Conservation (phyloP, 2,797 vertebrate species). For the Manis pentadactyla region DNA sequence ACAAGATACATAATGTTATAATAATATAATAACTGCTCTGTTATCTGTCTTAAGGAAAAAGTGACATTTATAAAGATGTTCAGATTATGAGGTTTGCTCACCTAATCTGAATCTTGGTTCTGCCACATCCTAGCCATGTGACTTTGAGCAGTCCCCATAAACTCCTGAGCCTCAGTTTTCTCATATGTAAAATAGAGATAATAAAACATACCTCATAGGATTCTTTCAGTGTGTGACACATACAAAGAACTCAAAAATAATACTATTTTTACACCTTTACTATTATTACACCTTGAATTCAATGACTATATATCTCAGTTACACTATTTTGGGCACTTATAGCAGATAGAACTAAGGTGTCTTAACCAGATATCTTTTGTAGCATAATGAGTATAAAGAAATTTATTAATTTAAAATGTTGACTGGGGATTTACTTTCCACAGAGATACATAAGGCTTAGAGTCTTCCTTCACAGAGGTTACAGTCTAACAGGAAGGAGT, state of each 20-base stretch:
- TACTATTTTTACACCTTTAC: neutral
- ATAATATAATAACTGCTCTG: neutral
- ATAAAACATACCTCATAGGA: neutral
- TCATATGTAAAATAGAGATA: neutral
- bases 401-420: neutral
- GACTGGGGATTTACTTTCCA: neutral
- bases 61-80: neutral
- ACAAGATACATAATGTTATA: neutral
- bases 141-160: neutral
- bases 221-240: neutral
- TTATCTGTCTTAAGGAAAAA: neutral
- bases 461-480: neutral
- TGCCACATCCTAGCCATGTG: neutral
- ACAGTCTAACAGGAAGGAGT: neutral
- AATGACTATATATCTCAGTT: neutral
- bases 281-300: neutral
- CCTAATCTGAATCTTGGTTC: neutral
- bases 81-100: neutral
- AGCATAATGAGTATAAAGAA: neutral
- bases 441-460: neutral
- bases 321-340: neutral
- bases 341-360: neutral
- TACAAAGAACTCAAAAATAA: neutral
- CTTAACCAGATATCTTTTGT: neutral
- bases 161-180: neutral